These are phyloP conservation scores for Microcebus tavaratra DNA, from an alignment of 2,113 vertebrate genomes.

Conservation along the genomic window DNA sequence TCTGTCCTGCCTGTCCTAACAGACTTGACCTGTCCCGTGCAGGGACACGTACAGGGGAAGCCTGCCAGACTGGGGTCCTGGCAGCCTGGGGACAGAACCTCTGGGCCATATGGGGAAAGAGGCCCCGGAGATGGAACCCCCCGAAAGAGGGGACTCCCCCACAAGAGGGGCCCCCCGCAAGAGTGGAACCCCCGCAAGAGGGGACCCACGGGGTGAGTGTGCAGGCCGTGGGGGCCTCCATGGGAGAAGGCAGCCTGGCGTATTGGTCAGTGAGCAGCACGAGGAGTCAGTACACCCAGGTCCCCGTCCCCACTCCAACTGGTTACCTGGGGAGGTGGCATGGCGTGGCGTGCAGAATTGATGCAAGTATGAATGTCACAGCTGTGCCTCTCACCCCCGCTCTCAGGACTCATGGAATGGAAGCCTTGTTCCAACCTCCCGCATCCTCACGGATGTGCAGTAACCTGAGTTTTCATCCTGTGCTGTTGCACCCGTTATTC, in stretches of 20 bases:
- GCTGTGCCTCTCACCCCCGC: not conserved
- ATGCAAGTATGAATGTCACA: fast-evolving
- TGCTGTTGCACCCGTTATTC: not conserved
- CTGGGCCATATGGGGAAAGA: fast-evolving
- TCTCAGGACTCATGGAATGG: fast-evolving
- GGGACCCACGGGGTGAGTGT: fast-evolving
- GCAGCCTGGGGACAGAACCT: not conserved
- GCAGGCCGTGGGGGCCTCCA: not conserved
- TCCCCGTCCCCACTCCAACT: not conserved
- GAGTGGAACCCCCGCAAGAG: too few species aligned
- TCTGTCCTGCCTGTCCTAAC: not conserved
- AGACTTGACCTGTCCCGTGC: not conserved
- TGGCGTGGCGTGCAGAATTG: not conserved
- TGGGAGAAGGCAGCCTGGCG: not conserved
- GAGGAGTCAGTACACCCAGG: not conserved
- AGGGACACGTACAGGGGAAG: not conserved
- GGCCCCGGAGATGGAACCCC: too few species aligned
- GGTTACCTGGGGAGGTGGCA: not conserved
- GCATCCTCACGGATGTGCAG: fast-evolving
- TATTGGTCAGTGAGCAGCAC: fast-evolving
- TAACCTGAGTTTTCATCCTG: fast-evolving
- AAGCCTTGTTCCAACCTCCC: too few species aligned
- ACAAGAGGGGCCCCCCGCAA: too few species aligned
- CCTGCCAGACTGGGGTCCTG: not conserved
- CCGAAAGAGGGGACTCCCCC: too few species aligned